phyloP scores from a whole-genome alignment of 2,888 invertebrate genomes.

The Caenorhabditis virilis region DNA sequence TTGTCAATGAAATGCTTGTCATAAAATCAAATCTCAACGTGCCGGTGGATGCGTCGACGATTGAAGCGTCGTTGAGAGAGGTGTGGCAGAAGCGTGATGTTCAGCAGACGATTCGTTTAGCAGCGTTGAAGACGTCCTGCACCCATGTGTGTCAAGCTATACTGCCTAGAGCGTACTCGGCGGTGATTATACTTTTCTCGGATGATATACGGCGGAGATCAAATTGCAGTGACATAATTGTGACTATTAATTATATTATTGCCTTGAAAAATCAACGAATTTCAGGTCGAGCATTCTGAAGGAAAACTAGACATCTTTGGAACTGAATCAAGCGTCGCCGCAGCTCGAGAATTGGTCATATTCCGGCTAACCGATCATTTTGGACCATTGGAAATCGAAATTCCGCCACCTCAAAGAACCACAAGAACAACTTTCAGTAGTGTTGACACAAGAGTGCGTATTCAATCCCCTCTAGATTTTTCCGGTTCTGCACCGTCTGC shows the following conservation, averaged over 20 bases:
- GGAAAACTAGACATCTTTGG: constrained; percentile 25
- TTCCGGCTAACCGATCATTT: constrained; percentile 26
- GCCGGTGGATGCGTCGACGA: constrained; percentile 7
- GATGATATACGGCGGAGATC: constrained; percentile 23
- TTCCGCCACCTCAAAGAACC: constrained; percentile 7
- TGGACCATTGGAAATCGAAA: constrained; percentile 19
- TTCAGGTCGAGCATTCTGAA: constrained; percentile 21
- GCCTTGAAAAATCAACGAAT: neutral
- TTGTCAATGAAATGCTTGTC: constrained; percentile 11
- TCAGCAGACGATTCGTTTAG: constrained; percentile 29
- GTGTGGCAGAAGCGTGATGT: constrained; percentile 17
- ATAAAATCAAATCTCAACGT: neutral
- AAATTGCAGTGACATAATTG: constrained; percentile 20
- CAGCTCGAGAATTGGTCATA: constrained; percentile 20
- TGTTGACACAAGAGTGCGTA: too few species aligned
- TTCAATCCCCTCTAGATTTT: neutral
- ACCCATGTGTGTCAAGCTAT: constrained; percentile 19
- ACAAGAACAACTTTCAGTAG: neutral
- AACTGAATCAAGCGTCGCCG: constrained; percentile 12
- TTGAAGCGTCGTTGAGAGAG: constrained; percentile 14
- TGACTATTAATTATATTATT: constrained; percentile 5
- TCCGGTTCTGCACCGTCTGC: neutral
- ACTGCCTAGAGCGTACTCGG: constrained; percentile 29
- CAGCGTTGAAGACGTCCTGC: constrained; percentile 24
- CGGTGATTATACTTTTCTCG: constrained; percentile 29